Evolutionary conservation across 2,797 vertebrate genomes (phyloP).

Genomic region (Smutsia gigantea): DNA sequence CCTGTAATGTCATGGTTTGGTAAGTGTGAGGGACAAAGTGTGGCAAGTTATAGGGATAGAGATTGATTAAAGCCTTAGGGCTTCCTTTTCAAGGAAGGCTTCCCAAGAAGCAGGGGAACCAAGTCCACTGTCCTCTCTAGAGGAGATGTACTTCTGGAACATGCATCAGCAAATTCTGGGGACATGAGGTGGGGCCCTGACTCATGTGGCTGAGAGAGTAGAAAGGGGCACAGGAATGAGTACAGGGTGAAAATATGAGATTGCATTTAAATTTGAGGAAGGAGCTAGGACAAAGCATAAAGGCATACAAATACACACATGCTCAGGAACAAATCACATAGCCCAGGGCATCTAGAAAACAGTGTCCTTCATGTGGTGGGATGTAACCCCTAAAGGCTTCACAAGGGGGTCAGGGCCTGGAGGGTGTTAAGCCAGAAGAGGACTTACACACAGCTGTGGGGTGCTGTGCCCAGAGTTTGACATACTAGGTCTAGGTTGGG

Average conservation of each 20-base stretch:
- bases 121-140: neutral
- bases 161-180: neutral
- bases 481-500: neutral
- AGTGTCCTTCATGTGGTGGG: neutral
- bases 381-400: neutral
- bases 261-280: neutral
- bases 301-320: neutral
- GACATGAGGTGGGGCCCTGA: neutral
- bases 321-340: neutral
- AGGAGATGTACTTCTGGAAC: neutral
- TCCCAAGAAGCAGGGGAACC: neutral
- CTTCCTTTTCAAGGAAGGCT: neutral
- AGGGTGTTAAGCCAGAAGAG: neutral
- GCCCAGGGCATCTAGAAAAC: neutral
- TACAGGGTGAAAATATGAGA: neutral
- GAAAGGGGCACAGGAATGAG: neutral
- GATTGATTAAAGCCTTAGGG: rapidly evolving
- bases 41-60: neutral
- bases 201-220: neutral
- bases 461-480: neutral
- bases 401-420: neutral
- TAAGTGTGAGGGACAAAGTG: neutral
- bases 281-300: neutral
- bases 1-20: neutral
- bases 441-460: neutral